phyloP scores from a whole-genome alignment of 2,888 invertebrate genomes.

The Drosophila heteroneura region DNA sequence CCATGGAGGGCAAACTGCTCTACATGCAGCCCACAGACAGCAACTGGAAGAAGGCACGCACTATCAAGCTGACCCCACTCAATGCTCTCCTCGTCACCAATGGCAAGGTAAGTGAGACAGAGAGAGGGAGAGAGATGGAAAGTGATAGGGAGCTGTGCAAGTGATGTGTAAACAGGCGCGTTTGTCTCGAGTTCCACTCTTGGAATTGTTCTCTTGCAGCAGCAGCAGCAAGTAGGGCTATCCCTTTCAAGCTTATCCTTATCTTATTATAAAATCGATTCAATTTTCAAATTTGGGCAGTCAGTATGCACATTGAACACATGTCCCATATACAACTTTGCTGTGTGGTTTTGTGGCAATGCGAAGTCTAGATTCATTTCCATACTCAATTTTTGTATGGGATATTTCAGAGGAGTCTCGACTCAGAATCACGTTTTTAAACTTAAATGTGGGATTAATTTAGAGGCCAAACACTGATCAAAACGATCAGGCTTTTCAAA shows the following conservation, averaged over 20 bases:
- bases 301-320: not conserved
- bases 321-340: not conserved
- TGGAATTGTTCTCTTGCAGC: not conserved
- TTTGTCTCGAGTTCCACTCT: conserved; percentile 14
- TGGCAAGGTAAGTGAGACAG: conserved; percentile 90
- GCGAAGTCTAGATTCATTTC: not conserved
- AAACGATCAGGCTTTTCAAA: not conserved
- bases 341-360: not conserved
- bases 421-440: not conserved
- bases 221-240: not conserved
- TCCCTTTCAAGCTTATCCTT: not conserved
- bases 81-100: conserved; percentile 96
- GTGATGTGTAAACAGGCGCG: not conserved
- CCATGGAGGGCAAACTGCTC: conserved; percentile 94
- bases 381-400: not conserved
- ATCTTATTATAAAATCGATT: too few relatives aligned
- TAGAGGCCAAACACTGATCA: not conserved
- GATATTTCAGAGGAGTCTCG: not conserved
- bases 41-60: conserved; percentile 95
- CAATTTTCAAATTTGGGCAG: not conserved
- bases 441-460: not conserved
- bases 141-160: not conserved
- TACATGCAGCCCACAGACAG: conserved; percentile 96
- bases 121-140: not conserved
- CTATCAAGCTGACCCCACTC: conserved; percentile 94